These are phyloP conservation scores for Nyctereutes procyonoides DNA, from an alignment of 2,113 vertebrate species.

Conservation along the genomic window DNA sequence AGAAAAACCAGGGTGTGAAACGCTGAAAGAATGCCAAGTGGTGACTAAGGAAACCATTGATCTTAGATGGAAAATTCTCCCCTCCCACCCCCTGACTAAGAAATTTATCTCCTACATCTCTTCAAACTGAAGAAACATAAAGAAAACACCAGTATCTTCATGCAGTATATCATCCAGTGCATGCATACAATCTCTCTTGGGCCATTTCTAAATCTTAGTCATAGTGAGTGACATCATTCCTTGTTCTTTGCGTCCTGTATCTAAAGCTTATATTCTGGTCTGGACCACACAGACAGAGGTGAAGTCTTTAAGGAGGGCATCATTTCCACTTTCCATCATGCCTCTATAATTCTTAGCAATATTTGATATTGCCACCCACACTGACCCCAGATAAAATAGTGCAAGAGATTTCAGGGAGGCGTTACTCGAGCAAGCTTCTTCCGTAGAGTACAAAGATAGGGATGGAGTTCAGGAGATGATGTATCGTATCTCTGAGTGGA, in stretches of 20 bases:
- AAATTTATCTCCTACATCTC: not conserved
- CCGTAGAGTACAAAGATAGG: not conserved
- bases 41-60: not conserved
- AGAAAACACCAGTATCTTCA: not conserved
- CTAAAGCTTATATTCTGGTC: not conserved
- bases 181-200: not conserved
- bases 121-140: not conserved
- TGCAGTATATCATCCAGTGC: not conserved
- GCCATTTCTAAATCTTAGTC: conserved; percentile 21
- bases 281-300: not conserved
- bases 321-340: not conserved
- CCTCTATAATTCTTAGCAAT: not conserved
- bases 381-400: not conserved
- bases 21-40: not conserved
- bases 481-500: not conserved
- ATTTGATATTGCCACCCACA: not conserved
- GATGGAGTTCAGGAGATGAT: not conserved
- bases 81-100: not conserved
- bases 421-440: not conserved
- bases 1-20: not conserved
- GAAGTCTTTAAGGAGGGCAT: not conserved
- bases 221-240: not conserved
- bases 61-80: not conserved
- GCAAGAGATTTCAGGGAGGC: not conserved
- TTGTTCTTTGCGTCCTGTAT: not conserved